These are phyloP conservation scores for Homarus americanus DNA, from an alignment of 1,140 invertebrate species.

Conservation along the genomic window DNA sequence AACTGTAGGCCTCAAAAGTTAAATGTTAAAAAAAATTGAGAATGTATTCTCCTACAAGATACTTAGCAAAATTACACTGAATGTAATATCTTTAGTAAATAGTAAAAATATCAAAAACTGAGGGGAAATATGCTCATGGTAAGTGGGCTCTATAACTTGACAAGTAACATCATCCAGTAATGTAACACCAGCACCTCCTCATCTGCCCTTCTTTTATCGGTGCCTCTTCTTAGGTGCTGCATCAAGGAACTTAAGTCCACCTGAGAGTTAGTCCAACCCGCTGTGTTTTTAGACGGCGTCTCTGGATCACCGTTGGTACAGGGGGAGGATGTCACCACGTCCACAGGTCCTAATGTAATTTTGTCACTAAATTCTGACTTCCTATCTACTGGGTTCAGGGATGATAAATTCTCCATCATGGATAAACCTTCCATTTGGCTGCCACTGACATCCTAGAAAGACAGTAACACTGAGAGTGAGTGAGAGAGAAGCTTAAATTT, in stretches of 20 bases:
- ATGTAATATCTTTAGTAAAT: too few relatives aligned
- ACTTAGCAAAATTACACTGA: too few relatives aligned
- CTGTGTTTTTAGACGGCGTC: not conserved
- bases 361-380: not conserved
- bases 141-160: too few relatives aligned
- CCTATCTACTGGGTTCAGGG: not conserved
- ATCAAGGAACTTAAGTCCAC: constrained; percentile 9
- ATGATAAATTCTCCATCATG: not conserved
- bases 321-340: not conserved
- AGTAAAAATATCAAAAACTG: too few relatives aligned
- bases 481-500: too few relatives aligned
- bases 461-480: too few relatives aligned
- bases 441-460: not conserved
- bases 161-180: too few relatives aligned
- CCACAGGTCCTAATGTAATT: not conserved
- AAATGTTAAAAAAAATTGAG: too few relatives aligned
- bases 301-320: not conserved
- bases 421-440: not conserved
- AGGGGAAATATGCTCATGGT: too few relatives aligned
- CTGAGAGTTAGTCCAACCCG: not conserved
- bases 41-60: too few relatives aligned
- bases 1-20: too few relatives aligned
- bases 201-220: constrained; percentile 14
- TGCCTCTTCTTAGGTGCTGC: constrained; percentile 9
- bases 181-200: too few relatives aligned